Base-by-base conservation (phyloP, 2,888 invertebrate genomes). In the Meandrusa payeni region DNA sequence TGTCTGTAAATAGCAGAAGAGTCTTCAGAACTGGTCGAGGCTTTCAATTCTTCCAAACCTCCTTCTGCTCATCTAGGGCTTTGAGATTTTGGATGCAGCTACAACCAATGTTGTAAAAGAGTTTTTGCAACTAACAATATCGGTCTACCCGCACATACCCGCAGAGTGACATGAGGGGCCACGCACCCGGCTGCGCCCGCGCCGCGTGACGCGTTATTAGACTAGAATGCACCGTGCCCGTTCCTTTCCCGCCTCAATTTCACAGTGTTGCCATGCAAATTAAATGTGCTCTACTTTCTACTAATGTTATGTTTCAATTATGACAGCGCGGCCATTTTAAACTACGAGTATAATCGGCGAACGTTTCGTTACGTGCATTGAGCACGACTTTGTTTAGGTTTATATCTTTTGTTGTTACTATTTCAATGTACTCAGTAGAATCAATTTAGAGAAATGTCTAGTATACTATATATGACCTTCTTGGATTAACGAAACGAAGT, bases 181-280 rank as follows among this genome's bases (percentile, higher is more conserved):
- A 23, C 29, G 29, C 24, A 20, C 41, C 26, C 42, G 36, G 55
- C 52, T 45, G 64, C 60, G 61, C 53, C 52, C 57, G 60, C 62
- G 65, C 67, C 46, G 63, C 70, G 70, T 72, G 69, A 75, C 71
- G 67, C 61, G 64, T 71, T 72, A 76, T 66, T 62, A 75, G 76
- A 72, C 52, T 69, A 65, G 70, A 74, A 75, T 74, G 61, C 54
- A 59, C 59, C 47, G 31, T 10, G 23, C 41, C 41, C 41, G 44
- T 24, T 39, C 28, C 57, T 47, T 56, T 61, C 58, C 52, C 45
- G 49, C 59, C 47, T 52, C 50, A 53, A 56, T 61, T 61, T 57
- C 66, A 64, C 64, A 62, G 57, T 62, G 59, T 59, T 66, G 61
- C 61, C 61, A 62, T 64, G 69, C 64, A 66, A 69, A 66, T 71